Percentiles rank a stretch among this genome's conserved stretches.
Evolutionary conservation across 2,888 invertebrate genomes (phyloP).

Genomic region (Nemoura dubitans): DNA sequence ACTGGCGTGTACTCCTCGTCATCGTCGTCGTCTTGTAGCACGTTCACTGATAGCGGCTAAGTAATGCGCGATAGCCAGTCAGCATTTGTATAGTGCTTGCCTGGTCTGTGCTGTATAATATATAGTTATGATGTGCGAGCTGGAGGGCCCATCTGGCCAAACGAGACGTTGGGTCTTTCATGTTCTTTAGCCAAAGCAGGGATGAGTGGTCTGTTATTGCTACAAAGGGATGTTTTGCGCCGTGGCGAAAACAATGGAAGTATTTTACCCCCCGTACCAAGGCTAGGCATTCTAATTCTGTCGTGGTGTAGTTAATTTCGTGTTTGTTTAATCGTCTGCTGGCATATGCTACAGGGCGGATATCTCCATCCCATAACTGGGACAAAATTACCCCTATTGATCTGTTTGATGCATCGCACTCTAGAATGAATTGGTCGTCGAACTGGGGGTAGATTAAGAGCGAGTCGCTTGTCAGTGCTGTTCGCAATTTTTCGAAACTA

Average conservation of each 20-base stretch:
- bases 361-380: conserved; percentile 35
- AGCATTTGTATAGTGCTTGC: conserved; percentile 45
- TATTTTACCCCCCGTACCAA: conserved; percentile 45
- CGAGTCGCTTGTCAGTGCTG: background rate
- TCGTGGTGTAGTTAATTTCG: conserved; percentile 45
- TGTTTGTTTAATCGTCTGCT: conserved; percentile 45
- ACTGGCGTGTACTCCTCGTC: background rate
- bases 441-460: conserved; percentile 47
- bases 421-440: conserved; percentile 45
- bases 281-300: conserved; percentile 49
- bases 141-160: conserved; percentile 48
- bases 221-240: conserved; percentile 45
- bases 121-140: conserved; percentile 42
- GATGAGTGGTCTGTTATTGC: conserved; percentile 49
- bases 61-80: conserved; percentile 44
- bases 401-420: conserved; percentile 48
- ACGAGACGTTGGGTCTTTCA: conserved; percentile 46
- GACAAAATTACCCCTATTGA: conserved; percentile 48
- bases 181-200: conserved; percentile 44
- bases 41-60: background rate
- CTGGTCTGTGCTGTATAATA: conserved; percentile 49
- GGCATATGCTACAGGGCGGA: conserved; percentile 50
- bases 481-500: background rate
- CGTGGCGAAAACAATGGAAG: conserved; percentile 49
- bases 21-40: background rate